Evolutionary conservation across 2,113 vertebrate species (phyloP), one percentile per base, ranked within the genome.

Genomic region (Engystomops pustulosus): DNA sequence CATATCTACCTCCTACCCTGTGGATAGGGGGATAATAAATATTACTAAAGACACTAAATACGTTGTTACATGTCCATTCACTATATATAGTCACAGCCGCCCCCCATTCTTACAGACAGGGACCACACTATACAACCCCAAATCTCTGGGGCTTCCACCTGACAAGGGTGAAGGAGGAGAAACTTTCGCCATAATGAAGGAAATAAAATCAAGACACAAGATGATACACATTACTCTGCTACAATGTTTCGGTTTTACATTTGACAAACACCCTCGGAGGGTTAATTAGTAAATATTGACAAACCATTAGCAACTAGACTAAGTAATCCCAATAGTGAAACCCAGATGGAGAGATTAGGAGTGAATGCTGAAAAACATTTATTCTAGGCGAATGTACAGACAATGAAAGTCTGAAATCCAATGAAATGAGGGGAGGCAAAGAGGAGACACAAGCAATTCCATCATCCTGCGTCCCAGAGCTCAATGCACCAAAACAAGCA

Each of bases 71-170:
- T 41, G 4, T 8, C 38, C 38, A 41, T 41, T 41, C 38, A 41
- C 38, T 41, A 2, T 7, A 55, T 65, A 27, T 12, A 65, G n/a
- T 58, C 20, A 62, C 23, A 45, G 2, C 12, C 2, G 38, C 4
- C 38, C 38, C 38, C 23, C 23, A 62, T 3, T 10, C 23, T n/a
- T 75, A 18, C n/a, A 51, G 45, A 11, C 17, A 4, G 27, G n/a
- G 23, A 53, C 44, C 25, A n/a, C 47, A 49, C 17, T 27, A 7
- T 18, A 30, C 44, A 49, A 30, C 70, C 41, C 70, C 18, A 23
- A 20, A 14, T 34, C 72, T 18, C 72, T 51, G 45, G 72, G 72
- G 72, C 53, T 75, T 75, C 72, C 72, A 75, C 7, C 47, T 74
- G 44, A 49, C 44, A 74, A 51, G 74, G 12, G 4, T 12, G 58